Evolutionary conservation across 2,888 invertebrate genomes (phyloP), one percentile per base, ranked within the genome.

Genomic region (Caenorhabditis virilis): DNA sequence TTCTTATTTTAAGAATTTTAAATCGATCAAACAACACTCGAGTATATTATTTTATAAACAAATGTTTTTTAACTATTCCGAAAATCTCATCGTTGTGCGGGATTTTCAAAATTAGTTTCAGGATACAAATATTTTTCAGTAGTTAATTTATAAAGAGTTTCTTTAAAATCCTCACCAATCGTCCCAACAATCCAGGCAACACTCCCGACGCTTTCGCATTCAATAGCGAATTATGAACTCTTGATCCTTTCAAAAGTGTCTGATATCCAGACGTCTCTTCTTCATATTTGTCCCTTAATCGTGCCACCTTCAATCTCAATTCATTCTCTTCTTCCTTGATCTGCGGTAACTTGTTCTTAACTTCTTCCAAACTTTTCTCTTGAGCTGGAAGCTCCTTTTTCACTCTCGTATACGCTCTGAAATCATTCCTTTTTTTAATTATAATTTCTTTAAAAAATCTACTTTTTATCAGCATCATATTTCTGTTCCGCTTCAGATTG

Each of bases 401-500:
- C 13, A 20, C 23, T 6, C 25, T 22, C 6, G 4, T 23, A 9
- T 15, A 16, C 11, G 33, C 47, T 2, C 16, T 35, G 22, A n/a
- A 47, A 16, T 42, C 22, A 9, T 23, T 15, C n/a, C 23, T 23
- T 11, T 23, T 16, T 42, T 42, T 6, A 18, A 15, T 18, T 6
- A 2, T 9, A 13, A 20, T 27, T n/a, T 16, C 16, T 2, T 20
- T 1, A 16, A 47, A 35, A 36, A 48, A 30, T 13, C 15, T 42
- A 18, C 23, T 42, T 15, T 23, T 42, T 20, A 23, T 42, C 42
- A 2, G 42, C 7, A 20, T 13, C 42, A 2, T 9, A 9, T 20
- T 23, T 42, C 7, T 23, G 15, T 15, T 42, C 23, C 2, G 42
- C 23, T 42, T 42, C 42, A 23, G 38, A 54, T 11, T 84, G 47